Evolutionary conservation across 2,113 vertebrate species (phyloP).

Genomic region (human): DNA sequence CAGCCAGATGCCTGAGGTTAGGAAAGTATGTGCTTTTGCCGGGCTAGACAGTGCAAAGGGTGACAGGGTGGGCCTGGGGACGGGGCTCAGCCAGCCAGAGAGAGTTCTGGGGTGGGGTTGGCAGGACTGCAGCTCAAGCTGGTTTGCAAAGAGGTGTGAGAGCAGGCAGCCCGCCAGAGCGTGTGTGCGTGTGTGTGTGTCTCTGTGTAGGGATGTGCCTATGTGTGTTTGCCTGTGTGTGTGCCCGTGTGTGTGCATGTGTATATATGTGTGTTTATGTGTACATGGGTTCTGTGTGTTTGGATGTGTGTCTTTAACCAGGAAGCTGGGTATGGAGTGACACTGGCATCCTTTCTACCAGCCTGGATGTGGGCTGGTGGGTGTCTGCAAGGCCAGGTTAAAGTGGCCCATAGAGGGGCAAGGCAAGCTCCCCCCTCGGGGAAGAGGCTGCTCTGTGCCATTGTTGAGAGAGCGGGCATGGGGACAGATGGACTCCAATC

Average conservation of each 20-base stretch:
- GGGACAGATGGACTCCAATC: background rate
- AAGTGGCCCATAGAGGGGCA: background rate
- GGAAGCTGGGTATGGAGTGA: fast-evolving
- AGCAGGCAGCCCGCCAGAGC: fast-evolving
- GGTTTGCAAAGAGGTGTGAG: background rate
- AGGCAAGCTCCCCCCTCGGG: background rate
- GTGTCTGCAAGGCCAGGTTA: background rate
- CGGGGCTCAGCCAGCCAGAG: background rate
- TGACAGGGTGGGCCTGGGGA: background rate
- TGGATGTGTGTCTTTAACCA: too few relatives aligned
- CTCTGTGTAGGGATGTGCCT: too few relatives aligned
- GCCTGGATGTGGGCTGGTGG: background rate
- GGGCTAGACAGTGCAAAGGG: background rate
- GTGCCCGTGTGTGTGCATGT: too few relatives aligned
- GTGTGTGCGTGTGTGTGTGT: fast-evolving
- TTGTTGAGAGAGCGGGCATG: fast-evolving
- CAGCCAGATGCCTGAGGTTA: background rate
- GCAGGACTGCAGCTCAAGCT: fast-evolving
- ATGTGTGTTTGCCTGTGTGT: too few relatives aligned
- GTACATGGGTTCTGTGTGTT: background rate
- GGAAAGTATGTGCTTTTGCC: background rate
- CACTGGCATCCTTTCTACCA: background rate
- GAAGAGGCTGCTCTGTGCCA: background rate
- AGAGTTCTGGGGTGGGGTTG: background rate
- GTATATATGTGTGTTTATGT: fast-evolving